These are phyloP conservation scores for Puntigrus tetrazona DNA, from an alignment of 2,113 vertebrate genomes.

Conservation along the genomic window DNA sequence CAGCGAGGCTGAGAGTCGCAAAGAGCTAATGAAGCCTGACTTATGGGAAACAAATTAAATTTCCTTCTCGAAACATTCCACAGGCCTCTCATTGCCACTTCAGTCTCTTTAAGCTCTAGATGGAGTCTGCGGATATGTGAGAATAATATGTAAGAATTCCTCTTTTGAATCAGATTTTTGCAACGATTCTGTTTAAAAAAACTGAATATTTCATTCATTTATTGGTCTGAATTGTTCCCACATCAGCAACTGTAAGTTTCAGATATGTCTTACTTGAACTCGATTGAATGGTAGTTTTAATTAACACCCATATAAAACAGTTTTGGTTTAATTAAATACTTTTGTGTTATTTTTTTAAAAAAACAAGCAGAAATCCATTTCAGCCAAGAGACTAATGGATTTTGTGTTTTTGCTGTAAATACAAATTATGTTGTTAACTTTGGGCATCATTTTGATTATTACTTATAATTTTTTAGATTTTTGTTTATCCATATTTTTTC, in stretches of 20 bases:
- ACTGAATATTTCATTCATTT: neutral
- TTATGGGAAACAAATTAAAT: slow-evolving; percentile 53
- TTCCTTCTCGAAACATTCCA: slow-evolving; percentile 30
- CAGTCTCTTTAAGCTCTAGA: slow-evolving; percentile 27
- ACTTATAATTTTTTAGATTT: too few species aligned
- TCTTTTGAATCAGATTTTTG: neutral
- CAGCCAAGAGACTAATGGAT: neutral
- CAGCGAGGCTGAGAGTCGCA: slow-evolving; percentile 32
- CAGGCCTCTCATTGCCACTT: slow-evolving; percentile 27
- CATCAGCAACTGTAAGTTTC: neutral
- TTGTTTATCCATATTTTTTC: neutral
- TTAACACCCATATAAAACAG: neutral
- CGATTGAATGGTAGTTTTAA: neutral
- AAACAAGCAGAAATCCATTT: neutral
- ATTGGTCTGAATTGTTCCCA: neutral
- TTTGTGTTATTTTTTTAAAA: too few species aligned
- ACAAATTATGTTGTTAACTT: neutral
- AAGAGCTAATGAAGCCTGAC: slow-evolving; percentile 50
- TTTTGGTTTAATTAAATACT: neutral
- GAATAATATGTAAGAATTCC: neutral
- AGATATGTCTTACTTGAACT: neutral
- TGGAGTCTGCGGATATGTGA: neutral
- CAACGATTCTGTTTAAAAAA: neutral
- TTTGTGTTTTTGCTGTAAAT: neutral
- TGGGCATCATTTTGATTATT: too few species aligned